Base-by-base conservation (phyloP, 2,113 vertebrate species). In the Lycaon pictus region DNA sequence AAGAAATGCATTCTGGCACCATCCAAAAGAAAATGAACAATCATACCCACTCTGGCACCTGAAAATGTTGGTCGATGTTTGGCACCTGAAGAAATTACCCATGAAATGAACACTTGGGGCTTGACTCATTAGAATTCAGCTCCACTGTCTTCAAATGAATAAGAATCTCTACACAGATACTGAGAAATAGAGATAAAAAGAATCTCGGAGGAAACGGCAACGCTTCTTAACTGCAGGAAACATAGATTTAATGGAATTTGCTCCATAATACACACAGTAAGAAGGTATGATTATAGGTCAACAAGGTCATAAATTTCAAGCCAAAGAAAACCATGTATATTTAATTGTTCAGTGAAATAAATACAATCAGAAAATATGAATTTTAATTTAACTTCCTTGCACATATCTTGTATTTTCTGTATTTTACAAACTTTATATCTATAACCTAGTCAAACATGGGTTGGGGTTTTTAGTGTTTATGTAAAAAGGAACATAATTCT, bases 31-130 rank as follows among this genome's bases (percentile, higher is more conserved):
- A 97, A 98, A 97, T 5, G 63, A 93, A 85, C 11, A 81, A 72
- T 63, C 2, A 23, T 48, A 94, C 17, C 56, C 12, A 89, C 17
- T 63, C 63, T 77, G 62, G 58, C 15, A 67, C 74, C 13, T 89
- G 81, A 90, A 97, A 95, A 84, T 77, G 55, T 96, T 88, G 85
- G 90, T 89, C 0, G 67, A 88, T 65, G 22, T 27, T 82, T 97
- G 16, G 48, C 90, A 95, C 85, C 96, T 97, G 43, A 97, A 98
- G 67, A 98, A 98, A 98, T 95, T 95, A 82, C 77, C 97, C 20
- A 95, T 97, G 55, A 98, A 97, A 98, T 3, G 0, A 95, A 93
- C 83, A 51, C 62, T 95, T 93, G n/a, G 7, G 84, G 29, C 93
- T 95, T 81, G 4, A 89, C 60, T 85, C 88, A 88, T 81, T 97